phyloP scores from a whole-genome alignment of 2,113 vertebrate genomes.

The Pristiophorus japonicus region DNA sequence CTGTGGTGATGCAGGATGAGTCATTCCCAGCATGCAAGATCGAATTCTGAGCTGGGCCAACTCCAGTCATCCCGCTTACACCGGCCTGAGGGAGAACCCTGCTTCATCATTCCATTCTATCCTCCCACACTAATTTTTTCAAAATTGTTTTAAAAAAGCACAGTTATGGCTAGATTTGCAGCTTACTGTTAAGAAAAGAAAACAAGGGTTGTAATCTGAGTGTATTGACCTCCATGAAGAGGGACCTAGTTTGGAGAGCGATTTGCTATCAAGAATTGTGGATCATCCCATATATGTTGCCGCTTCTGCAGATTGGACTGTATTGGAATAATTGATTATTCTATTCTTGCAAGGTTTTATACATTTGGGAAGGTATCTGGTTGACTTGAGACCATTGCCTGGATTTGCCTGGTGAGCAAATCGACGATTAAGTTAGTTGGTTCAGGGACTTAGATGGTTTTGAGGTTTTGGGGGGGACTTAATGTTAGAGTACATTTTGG shows the following conservation, averaged over 20 bases:
- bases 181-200: slow-evolving; percentile 29
- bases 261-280: not conserved
- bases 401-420: not conserved
- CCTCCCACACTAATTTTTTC: slow-evolving; percentile 13
- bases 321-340: not conserved
- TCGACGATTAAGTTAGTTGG: not conserved
- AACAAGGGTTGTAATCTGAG: not conserved
- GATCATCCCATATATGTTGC: not conserved
- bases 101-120: slow-evolving; percentile 32
- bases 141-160: not conserved
- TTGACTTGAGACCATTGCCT: not conserved
- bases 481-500: not conserved
- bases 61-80: slow-evolving; percentile 21
- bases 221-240: not conserved
- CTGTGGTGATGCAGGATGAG: slow-evolving; percentile 98
- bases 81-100: not conserved
- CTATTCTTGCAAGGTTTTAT: not conserved
- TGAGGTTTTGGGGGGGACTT: not conserved
- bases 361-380: not conserved
- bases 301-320: not conserved
- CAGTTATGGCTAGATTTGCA: slow-evolving; percentile 33
- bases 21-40: slow-evolving; percentile 99
- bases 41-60: slow-evolving; percentile 73
- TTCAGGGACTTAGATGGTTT: not conserved
- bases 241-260: not conserved